phyloP scores from a whole-genome alignment of 2,888 invertebrate species.

The Eucera pruinosa region DNA sequence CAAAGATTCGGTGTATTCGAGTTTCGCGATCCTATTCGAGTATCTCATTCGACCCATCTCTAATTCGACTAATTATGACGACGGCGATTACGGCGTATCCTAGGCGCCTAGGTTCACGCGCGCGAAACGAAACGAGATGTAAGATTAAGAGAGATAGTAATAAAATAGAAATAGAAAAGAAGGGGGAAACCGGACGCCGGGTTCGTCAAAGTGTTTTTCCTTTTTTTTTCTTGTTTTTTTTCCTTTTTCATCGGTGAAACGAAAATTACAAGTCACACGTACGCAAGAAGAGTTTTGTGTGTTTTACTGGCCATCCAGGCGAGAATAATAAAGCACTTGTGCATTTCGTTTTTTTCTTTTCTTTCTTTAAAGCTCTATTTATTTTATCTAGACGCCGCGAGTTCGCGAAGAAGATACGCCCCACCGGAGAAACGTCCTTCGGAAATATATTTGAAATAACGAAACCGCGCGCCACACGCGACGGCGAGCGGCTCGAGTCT shows the following conservation, averaged over 20 bases:
- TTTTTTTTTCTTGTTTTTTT: too few relatives aligned
- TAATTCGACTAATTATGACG: constrained; percentile 62
- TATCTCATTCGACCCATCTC: too few relatives aligned
- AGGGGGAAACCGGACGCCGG: too few relatives aligned
- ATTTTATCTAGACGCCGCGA: constrained; percentile 52
- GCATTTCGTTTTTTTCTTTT: too few relatives aligned
- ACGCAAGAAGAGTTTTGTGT: too few relatives aligned
- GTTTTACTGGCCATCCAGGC: constrained; percentile 67
- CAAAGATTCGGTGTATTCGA: too few relatives aligned
- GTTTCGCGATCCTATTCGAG: too few relatives aligned
- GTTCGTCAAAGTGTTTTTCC: too few relatives aligned
- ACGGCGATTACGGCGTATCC: constrained; percentile 68
- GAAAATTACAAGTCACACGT: constrained; percentile 61
- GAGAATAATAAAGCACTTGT: constrained; percentile 64
- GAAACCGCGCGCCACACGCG: too few relatives aligned
- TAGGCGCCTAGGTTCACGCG: constrained; percentile 65
- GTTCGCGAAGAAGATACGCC: constrained; percentile 66
- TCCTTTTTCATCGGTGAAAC: too few relatives aligned
- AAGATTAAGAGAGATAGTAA: constrained; percentile 8
- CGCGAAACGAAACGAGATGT: too few relatives aligned
- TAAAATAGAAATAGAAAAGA: constrained; percentile 15
- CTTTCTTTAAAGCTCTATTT: constrained; percentile 65
- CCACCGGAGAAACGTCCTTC: constrained; percentile 51
- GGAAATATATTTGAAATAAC: constrained; percentile 76
- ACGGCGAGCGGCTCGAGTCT: constrained; percentile 79